Evolutionary conservation across 2,888 invertebrate species (phyloP), one percentile per base, ranked within the genome.

Genomic region (Pseudoips prasinana): DNA sequence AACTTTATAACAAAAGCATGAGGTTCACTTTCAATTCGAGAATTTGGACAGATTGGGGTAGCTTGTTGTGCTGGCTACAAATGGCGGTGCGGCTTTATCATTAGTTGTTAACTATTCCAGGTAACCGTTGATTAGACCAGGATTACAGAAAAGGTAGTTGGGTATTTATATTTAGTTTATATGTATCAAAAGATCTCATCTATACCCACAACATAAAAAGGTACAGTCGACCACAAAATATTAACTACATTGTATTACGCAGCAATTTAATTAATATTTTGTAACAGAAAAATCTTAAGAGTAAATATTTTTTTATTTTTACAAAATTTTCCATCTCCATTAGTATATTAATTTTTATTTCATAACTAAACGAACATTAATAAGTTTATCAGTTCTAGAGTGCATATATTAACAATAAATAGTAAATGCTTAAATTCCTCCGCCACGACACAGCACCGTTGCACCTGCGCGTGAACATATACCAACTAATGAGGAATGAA

Each of bases 371-470:
- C 43, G 44, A 22, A 35, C 43, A 41, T 34, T 27, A 47, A 32
- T 30, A 41, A 34, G 39, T 45, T 31, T 39, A 39, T 54, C 48
- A 54, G 53, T 54, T 43, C 38, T 49, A 49, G 34, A 52, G 39
- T 35, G 51, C 39, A 27, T 50, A 31, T 22, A 33, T 29, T 51
- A 53, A 52, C 46, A 57, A 54, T 66, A 66, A 65, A 52, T 52
- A 54, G 34, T 71, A 71, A 71, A 71, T 71, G 70, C 70, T 64
- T 39, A 53, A 41, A 50, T 58, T 56, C 49, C 56, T 51, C 58
- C 25, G 8, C 35, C 35, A 53, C 40, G 33, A 43, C 18, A 38
- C 37, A 46, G 39, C 46, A 29, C 36, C 32, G 26, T 26, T 27
- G 4, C 17, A 25, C 11, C 37, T 40, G 35, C 25, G 28, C 44